Evolutionary conservation across 2,797 vertebrate genomes (phyloP).

Genomic region (Kryptopterus vitreolus): DNA sequence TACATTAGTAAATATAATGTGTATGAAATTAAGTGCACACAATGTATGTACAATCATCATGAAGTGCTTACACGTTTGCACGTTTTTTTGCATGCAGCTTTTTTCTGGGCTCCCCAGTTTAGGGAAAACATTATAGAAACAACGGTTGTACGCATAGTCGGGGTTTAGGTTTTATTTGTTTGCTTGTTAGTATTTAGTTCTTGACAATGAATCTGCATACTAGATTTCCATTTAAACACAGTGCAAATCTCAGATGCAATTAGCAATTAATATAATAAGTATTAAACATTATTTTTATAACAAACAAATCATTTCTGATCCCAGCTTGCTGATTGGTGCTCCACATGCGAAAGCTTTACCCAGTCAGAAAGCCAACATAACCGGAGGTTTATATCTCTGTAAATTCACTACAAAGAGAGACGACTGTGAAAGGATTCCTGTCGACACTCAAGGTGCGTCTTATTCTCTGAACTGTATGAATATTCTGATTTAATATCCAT

Average conservation of each 20-base stretch:
- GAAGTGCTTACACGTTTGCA: no score
- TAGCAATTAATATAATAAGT: no score
- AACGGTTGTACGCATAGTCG: no score
- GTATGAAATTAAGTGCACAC: no score
- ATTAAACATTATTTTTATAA: not conserved
- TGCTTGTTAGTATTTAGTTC: no score
- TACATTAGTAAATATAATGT: not conserved
- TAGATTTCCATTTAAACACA: not conserved
- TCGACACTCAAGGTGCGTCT: conserved; percentile 79
- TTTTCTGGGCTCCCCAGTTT: no score
- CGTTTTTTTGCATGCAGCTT: no score
- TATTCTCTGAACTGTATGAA: not conserved
- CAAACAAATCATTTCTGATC: not conserved
- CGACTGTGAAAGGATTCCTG: conserved; percentile 76
- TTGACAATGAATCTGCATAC: no score
- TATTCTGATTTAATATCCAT: conserved; percentile 1
- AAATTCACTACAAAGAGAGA: conserved; percentile 71
- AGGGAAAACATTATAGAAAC: no score
- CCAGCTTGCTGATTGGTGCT: conserved; percentile 87
- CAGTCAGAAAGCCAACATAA: conserved; percentile 76
- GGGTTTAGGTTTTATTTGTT: no score
- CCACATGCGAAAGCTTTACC: conserved; percentile 75
- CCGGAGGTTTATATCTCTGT: conserved; percentile 85
- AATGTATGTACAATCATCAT: not conserved
- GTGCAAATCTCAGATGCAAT: not conserved